Evolutionary conservation across 2,888 invertebrate genomes (phyloP), one percentile per base, ranked within the genome.

Genomic region (Lordiphosa fenestrarum): DNA sequence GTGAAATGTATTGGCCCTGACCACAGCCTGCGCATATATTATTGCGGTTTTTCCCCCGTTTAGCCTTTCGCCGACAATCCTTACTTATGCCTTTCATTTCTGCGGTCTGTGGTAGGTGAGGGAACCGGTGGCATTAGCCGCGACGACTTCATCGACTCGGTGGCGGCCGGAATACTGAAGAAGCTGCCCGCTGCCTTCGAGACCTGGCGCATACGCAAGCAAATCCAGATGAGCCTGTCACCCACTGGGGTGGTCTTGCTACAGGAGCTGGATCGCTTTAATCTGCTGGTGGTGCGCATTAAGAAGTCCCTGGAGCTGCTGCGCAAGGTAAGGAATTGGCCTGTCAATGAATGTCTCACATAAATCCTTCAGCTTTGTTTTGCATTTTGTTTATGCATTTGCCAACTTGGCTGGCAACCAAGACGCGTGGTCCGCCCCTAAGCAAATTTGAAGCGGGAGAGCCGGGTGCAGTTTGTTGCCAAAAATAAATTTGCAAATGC

Each of bases 181-280:
- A 95, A 95, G 88, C 91, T 97, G 51, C 97, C 97, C 0, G 87
- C 88, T 9, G 91, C 92, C 66, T 97, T 94, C 88, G 96, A 97
- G 89, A 91, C 96, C 46, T 94, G 94, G 91, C 94, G 94, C 86
- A 93, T 96, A 30, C 92, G 94, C 69, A 95, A 95, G 87, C 93
- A 93, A 85, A 95, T 94, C 86, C 96, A 96, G 81, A 91, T 94
- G 90, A 93, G 92, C 70, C 93, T 97, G 73, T 93, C 95, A 4
- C 97, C 97, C 1, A 94, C 95, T 0, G 93, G 95, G 0, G 94
- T 97, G 12, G 97, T 98, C 1, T 90, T 98, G 48, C 91, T 97
- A 50, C 97, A 98, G 91, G 96, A 98, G 88, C 89, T 98, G 37
- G 96, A 97, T 82, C 92, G 96, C 62, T 97, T 97, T 88, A 98